Evolutionary conservation across 1,140 invertebrate species (phyloP), one percentile per base, ranked within the genome.

Genomic region (Drosophila repletoides): DNA sequence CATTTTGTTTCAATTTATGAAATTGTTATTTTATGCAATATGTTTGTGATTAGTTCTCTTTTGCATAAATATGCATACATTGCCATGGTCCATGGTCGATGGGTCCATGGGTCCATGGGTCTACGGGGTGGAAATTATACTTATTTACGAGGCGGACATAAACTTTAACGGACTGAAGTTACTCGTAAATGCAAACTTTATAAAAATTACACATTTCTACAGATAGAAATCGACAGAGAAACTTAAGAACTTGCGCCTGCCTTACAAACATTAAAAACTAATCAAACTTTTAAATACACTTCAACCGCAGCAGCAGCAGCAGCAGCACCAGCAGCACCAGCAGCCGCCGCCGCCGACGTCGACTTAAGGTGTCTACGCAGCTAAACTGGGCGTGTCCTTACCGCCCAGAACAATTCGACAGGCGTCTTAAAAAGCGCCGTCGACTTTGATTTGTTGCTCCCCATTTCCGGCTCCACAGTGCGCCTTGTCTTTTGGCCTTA

Each of bases 251-350:
- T 71, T 64, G 66, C 61, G 58, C 51, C 67, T 64, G 66, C 61
- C 43, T 51, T 17, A 49, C 74, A 83, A 84, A 86, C 80, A 84
- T 84, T 87, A 84, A 80, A 84, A 86, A 84, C 80, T 84, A 84
- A 84, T 84, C 80, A 86, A 86, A 84, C 80, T 84, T 84, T 84
- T 86, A 86, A 86, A 84, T 84, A 86, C 80, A 84, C 75, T 86
- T 84, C 80, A 84, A 72, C 80, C 79, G 64, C 76, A 79, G 72
- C 59, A 51, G 28, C 33, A 29, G 33, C 41, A 29, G 43, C 6
- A n/a, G 38, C 28, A 21, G 28, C 7, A 2, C 31, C 12, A 43
- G 29, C 63, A 61, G 68, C 73, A 68, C 10, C 19, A 12, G 21
- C 40, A 1, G 33, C 31, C 7, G 21, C 26, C 5, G 40, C 7